Conservation (phyloP, 2,113 vertebrate species). For the Pionites leucogaster region DNA sequence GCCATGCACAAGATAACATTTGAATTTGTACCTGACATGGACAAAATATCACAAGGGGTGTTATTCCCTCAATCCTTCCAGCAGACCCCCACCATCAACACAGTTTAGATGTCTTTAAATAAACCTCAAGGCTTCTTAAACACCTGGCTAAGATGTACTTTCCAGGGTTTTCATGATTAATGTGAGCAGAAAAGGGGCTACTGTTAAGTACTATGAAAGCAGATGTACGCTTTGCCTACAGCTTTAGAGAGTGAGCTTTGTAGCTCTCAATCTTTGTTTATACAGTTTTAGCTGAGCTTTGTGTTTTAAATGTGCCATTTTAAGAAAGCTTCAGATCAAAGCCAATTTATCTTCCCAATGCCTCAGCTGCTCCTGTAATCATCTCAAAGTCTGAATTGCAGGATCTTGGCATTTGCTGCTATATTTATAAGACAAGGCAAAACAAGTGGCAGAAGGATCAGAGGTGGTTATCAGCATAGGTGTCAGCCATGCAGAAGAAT, state of each 20-base stretch:
- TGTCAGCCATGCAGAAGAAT: not conserved
- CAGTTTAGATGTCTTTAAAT: not conserved
- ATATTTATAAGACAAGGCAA: slow-evolving; percentile 6
- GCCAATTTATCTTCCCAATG: not conserved
- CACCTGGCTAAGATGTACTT: not conserved
- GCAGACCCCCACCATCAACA: not conserved
- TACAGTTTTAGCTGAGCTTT: not conserved
- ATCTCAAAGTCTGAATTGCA: not conserved
- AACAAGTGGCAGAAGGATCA: slow-evolving; percentile 43
- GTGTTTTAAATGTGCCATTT: slow-evolving; percentile 21
- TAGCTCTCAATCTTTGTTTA: not conserved
- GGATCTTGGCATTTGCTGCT: slow-evolving; percentile 30
- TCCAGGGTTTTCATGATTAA: not conserved
- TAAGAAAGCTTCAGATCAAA: slow-evolving; percentile 35
- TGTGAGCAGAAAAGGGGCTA: not conserved
- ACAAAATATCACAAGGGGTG: not conserved
- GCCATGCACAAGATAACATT: not conserved
- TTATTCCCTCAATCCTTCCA: not conserved
- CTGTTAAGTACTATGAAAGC: not conserved
- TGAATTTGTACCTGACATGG: not conserved
- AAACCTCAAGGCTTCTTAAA: not conserved
- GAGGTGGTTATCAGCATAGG: slow-evolving; percentile 23
- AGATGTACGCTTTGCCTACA: not conserved
- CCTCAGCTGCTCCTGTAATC: slow-evolving; percentile 17
- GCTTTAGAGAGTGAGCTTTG: not conserved